Evolutionary conservation across 1,140 invertebrate genomes (phyloP), one percentile per base, ranked within the genome.

Genomic region (Proales similis): DNA sequence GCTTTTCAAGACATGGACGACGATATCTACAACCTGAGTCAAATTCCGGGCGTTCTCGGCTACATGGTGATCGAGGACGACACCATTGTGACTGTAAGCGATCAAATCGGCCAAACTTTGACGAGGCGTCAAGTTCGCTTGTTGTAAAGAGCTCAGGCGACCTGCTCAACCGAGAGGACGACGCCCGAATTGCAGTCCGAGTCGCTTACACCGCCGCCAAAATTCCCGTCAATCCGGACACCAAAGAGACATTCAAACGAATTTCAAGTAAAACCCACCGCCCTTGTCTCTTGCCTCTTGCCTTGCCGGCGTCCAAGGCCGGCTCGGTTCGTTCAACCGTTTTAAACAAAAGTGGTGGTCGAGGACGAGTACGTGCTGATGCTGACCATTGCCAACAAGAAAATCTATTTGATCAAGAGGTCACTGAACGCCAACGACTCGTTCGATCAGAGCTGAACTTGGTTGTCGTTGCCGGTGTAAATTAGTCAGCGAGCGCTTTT

Each of bases 211-310:
- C 51, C 17, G 51, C 51, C 19, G 51, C 32, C 32, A 57, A 57
- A 57, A 39, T 57, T 19, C 51, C 51, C 29, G 51, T 57, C 20
- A 57, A 57, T 57, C 51, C 51, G 19, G 51, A 57, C 17, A 57
- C 51, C 11, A 57, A 57, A 24, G 51, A 57, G 39, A 42, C 38
- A 42, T 57, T 57, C 22, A 57, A 57, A 57, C 26, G 51, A 57
- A 57, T 57, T 57, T 57, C 51, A 17, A 57, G 51, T 57, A 57
- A 27, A 19, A 29, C n/a, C 27, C 19, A 1, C 14, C 29, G 17
- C 19, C 43, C 19, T 38, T 22, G 43, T 20, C 3, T 12, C n/a
- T n/a, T n/a, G n/a, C n/a, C n/a, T n/a, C n/a, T n/a, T n/a, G n/a
- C n/a, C n/a, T n/a, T n/a, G n/a, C n/a, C n/a, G n/a, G n/a, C n/a